A percentile compares a stretch with the other conserved stretches of the same genome.
phyloP scores from a whole-genome alignment of 2,797 vertebrate genomes.

The Pangasius mekongensis region DNA sequence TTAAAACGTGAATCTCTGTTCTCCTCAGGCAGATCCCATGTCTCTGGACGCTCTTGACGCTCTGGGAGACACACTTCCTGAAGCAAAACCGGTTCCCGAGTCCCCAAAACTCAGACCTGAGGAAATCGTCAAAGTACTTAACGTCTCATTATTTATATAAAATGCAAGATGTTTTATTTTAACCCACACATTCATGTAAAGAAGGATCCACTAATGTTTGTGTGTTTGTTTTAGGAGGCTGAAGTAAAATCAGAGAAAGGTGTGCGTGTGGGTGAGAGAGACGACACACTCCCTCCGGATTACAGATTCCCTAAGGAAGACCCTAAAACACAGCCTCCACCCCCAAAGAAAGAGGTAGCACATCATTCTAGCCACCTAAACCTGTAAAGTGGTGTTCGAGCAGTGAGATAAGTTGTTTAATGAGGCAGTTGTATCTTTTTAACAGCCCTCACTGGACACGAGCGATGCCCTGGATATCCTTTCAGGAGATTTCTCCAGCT shows the following conservation, averaged over 20 bases:
- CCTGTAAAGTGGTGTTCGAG: too few relatives aligned
- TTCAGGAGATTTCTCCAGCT: constrained; percentile 63
- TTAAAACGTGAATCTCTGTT: neutral
- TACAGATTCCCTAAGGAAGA: constrained; percentile 72
- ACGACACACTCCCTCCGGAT: constrained; percentile 65
- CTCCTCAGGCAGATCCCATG: constrained; percentile 57
- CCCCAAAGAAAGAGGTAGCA: constrained; percentile 69
- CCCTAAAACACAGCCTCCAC: constrained; percentile 60
- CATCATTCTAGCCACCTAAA: neutral
- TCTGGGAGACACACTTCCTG: constrained; percentile 63
- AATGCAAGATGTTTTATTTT: neutral
- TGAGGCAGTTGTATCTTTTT: neutral
- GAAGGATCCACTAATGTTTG: neutral
- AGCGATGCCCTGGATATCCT: constrained; percentile 70
- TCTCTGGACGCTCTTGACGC: constrained; percentile 69
- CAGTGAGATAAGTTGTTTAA: neutral
- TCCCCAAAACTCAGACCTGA: constrained; percentile 69
- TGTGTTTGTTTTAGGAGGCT: constrained; percentile 61
- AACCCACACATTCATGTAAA: neutral
- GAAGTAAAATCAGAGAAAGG: constrained; percentile 65
- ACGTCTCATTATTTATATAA: neutral
- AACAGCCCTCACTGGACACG: constrained; percentile 64
- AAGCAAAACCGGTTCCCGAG: constrained; percentile 64
- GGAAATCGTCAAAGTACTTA: constrained; percentile 72
- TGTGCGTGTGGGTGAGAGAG: constrained; percentile 72